Conservation (phyloP, 2,888 invertebrate genomes). For the Heterodera filipjevi region DNA sequence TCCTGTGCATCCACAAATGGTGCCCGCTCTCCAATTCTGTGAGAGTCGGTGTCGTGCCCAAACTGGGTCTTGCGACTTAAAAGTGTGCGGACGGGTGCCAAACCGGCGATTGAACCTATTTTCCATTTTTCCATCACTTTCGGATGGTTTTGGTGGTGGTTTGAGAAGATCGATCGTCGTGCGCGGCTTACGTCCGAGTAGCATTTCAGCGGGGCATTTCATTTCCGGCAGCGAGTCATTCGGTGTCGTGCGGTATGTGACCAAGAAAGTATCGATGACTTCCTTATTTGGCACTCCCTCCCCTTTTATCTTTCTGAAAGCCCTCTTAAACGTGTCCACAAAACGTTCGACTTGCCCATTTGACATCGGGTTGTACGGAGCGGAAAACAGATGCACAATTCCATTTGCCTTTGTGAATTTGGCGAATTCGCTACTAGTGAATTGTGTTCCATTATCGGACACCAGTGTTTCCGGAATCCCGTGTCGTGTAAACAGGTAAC, state of each 20-base stretch:
- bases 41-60: not conserved
- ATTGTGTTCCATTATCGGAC: constrained; percentile 30
- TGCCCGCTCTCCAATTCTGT: not conserved
- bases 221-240: not conserved
- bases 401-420: constrained; percentile 15
- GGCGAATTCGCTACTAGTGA: constrained; percentile 16
- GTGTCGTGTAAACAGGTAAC: constrained; percentile 10
- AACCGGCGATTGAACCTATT: not conserved
- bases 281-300: constrained; percentile 5
- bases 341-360: constrained; percentile 22
- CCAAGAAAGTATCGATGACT: constrained; percentile 2
- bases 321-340: constrained; percentile 24
- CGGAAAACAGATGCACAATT: constrained; percentile 7
- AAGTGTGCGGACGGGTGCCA: not conserved
- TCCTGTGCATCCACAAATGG: not conserved
- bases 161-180: constrained; percentile 14
- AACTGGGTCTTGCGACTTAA: not conserved
- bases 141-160: not conserved
- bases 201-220: constrained; percentile 25
- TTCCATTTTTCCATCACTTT: constrained; percentile 65
- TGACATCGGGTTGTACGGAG: constrained; percentile 19
- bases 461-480: constrained; percentile 27
- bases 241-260: constrained; percentile 24
- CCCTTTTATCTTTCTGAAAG: constrained; percentile 20
- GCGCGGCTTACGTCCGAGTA: constrained; percentile 23